Conservation (phyloP, 2,797 vertebrate genomes). For the Microctenopoma stevenorrisi region DNA sequence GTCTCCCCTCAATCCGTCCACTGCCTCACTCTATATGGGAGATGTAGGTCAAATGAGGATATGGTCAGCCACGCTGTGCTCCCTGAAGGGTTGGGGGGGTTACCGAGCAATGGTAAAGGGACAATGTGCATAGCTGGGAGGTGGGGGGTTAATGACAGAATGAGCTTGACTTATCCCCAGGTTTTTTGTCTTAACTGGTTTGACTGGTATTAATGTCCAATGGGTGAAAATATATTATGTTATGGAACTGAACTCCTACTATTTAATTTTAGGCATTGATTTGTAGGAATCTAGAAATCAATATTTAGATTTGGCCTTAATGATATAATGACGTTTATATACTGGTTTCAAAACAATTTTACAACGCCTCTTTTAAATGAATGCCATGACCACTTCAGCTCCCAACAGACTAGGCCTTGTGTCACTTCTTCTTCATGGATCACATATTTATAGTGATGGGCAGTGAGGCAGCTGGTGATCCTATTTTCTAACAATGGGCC, state of each 20-base stretch:
- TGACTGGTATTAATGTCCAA: slow-evolving; percentile 16
- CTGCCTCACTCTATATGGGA: slow-evolving; percentile 66
- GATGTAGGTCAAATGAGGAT: slow-evolving; percentile 72
- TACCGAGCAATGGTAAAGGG: slow-evolving; percentile 30
- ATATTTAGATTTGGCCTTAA: not conserved
- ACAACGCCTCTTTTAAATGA: slow-evolving; percentile 9
- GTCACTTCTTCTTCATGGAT: slow-evolving; percentile 57
- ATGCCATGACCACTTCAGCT: slow-evolving; percentile 19
- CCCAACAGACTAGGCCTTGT: slow-evolving; percentile 31
- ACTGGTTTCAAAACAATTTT: too few relatives aligned
- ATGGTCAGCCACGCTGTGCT: slow-evolving; percentile 59
- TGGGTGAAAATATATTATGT: not conserved
- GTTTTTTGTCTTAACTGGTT: slow-evolving; percentile 26
- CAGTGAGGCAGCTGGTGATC: slow-evolving; percentile 69
- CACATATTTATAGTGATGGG: slow-evolving; percentile 58
- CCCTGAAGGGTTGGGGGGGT: slow-evolving; percentile 29
- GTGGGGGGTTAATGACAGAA: slow-evolving; percentile 62
- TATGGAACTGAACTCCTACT: not conserved
- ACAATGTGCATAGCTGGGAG: slow-evolving; percentile 53
- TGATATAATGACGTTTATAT: too few relatives aligned
- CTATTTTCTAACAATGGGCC: slow-evolving; percentile 72
- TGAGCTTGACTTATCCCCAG: slow-evolving; percentile 42
- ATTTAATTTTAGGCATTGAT: not conserved
- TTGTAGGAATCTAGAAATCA: not conserved
- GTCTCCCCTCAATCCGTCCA: slow-evolving; percentile 54